Base-by-base conservation (phyloP, 2,113 vertebrate genomes). In the Ochotona princeps region DNA sequence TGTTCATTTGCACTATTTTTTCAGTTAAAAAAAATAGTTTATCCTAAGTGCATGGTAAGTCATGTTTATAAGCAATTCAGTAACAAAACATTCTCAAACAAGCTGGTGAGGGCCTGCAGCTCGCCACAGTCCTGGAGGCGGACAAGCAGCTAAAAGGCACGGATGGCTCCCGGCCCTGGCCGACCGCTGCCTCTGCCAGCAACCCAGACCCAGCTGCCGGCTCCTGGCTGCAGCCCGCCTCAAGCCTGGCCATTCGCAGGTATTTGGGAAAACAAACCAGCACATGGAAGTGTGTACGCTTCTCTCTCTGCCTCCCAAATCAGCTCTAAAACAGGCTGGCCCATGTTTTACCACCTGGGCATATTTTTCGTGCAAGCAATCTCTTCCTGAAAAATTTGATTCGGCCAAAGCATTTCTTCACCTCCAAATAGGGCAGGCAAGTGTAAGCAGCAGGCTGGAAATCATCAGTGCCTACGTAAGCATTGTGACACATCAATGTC, bases 391-490 rank as follows among this genome's bases (percentile, higher is more conserved):
- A 70, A 86, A 75, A 81, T 14, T 84, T 79, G 79, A 78, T 63
- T 85, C 82, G 51, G 49, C 17, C 72, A 89, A 92, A 84, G 28
- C 26, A 79, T 86, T 63, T 69, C 81, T 72, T 80, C 67, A 65
- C 10, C 23, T 91, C 30, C 14, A 93, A 90, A 93, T 17, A 30
- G 26, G 15, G 85, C 47, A 91, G 32, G 69, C 11, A 49, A 63
- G 0, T 85, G 63, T 92, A 8, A 51, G 75, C 18, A 83, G 90
- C 44, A 87, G 89, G 32, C 23, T 65, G 93, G 75, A 95, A 95
- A 92, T 51, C 79, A 70, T 84, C 78, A 69, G 0, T 83, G 85
- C 57, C 66, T 78, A 91, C 47, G 8, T 20, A 65, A 91, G 82
- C 8, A 82, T 2, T 79, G 11, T 76, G 84, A 87, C 7, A 67